Conservation (phyloP, 2,888 invertebrate species). For the Augiades crinisus region DNA sequence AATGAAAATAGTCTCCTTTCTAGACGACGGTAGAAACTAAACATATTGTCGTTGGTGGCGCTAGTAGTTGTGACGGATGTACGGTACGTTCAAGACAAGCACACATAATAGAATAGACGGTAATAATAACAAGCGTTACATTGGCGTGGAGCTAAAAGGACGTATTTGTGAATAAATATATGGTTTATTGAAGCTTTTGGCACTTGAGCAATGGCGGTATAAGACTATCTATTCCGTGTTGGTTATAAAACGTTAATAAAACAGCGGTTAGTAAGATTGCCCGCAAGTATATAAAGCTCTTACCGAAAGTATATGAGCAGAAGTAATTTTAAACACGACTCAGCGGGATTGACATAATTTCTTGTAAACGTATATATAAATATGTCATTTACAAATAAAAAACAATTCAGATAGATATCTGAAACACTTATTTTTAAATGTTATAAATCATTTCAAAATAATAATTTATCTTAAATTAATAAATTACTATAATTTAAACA, state of each 20-base stretch:
- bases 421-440: too few species aligned
- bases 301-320: too few species aligned
- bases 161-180: conserved; percentile 14
- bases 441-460: too few species aligned
- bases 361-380: too few species aligned
- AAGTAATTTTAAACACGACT: too few species aligned
- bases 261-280: neutral
- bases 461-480: too few species aligned
- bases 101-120: conserved; percentile 42
- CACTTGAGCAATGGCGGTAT: neutral
- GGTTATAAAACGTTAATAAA: conserved; percentile 1
- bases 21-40: neutral
- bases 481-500: too few species aligned
- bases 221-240: neutral
- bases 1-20: too few species aligned
- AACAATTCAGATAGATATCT: too few species aligned
- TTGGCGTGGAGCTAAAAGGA: conserved; percentile 34
- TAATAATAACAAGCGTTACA: conserved; percentile 40
- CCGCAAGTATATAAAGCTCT: too few species aligned
- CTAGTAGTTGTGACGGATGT: conserved; percentile 38
- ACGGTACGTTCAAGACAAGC: conserved; percentile 38
- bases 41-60: conserved; percentile 4
- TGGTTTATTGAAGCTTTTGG: neutral
- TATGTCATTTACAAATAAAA: too few species aligned
- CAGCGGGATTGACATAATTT: too few species aligned